Conservation (phyloP, 2,888 invertebrate genomes). For the Aporophyla nigra region DNA sequence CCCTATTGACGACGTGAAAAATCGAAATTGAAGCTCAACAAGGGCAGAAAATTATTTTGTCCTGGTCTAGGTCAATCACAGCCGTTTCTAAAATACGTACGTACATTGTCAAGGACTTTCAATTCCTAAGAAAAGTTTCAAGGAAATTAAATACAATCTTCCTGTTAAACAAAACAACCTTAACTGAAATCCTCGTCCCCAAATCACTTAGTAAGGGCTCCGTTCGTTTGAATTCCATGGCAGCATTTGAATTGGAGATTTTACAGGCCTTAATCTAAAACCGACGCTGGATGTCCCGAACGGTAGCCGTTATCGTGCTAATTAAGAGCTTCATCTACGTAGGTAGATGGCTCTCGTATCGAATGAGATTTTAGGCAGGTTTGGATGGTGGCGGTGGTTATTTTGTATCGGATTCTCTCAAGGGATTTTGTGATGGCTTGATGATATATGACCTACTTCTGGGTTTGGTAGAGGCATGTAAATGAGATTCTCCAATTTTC, state of each 20-base stretch:
- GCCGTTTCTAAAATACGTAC: not conserved
- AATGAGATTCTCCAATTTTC: not conserved
- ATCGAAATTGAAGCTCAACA: not conserved
- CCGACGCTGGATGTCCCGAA: slow-evolving; percentile 78
- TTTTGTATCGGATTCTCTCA: not conserved
- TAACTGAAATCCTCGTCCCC: slow-evolving; percentile 15
- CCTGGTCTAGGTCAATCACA: no score
- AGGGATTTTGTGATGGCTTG: not conserved
- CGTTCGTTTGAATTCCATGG: slow-evolving; percentile 84
- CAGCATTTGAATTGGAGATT: slow-evolving; percentile 88
- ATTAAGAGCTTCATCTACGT: slow-evolving; percentile 77
- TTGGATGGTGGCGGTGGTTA: not conserved
- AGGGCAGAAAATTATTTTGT: not conserved
- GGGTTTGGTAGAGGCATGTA: not conserved
- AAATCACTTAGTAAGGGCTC: slow-evolving; percentile 71
- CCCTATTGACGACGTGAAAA: not conserved
- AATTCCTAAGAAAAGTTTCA: not conserved
- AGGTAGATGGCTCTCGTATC: slow-evolving; percentile 47
- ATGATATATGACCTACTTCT: not conserved
- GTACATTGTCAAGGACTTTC: not conserved
- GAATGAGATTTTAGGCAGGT: slow-evolving; percentile 7
- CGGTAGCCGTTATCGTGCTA: slow-evolving; percentile 82
- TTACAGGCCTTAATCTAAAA: slow-evolving; percentile 87
- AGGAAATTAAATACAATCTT: not conserved
- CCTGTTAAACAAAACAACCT: slow-evolving; percentile 9